Percentiles rank a stretch among this genome's conserved stretches.
phyloP scores from a whole-genome alignment of 2,888 invertebrate genomes.

The Argyresthia goedartella region DNA sequence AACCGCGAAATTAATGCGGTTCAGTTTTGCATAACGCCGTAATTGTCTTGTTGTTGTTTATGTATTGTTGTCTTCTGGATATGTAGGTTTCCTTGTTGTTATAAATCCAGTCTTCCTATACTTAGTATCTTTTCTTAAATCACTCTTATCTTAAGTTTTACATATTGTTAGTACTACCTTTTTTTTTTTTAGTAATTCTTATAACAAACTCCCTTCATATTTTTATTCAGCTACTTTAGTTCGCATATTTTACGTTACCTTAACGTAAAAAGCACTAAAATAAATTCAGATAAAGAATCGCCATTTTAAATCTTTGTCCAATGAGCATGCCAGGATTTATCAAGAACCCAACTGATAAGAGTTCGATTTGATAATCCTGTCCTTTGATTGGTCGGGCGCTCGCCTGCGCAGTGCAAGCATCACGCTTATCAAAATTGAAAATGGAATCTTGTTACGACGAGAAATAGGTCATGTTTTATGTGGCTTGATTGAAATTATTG shows the following conservation, averaged over 20 bases:
- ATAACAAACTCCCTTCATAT: too few relatives aligned
- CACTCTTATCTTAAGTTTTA: too few relatives aligned
- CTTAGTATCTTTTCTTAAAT: too few relatives aligned
- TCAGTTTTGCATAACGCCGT: background rate
- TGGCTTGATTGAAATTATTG: constrained; percentile 4
- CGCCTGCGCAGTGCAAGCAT: constrained; percentile 9
- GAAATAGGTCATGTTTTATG: constrained; percentile 40
- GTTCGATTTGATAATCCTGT: constrained; percentile 51
- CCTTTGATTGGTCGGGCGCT: constrained; percentile 44
- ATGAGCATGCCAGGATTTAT: constrained; percentile 44
- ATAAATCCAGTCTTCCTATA: too few relatives aligned
- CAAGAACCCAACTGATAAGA: constrained; percentile 50
- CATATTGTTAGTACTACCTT: too few relatives aligned
- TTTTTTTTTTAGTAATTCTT: too few relatives aligned
- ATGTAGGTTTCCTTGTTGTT: too few relatives aligned
- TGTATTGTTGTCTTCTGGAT: too few relatives aligned
- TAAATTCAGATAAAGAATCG: constrained; percentile 16
- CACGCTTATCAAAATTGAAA: constrained; percentile 40
- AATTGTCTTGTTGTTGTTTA: background rate
- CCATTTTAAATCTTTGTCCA: constrained; percentile 61
- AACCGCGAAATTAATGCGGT: background rate
- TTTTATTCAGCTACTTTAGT: too few relatives aligned
- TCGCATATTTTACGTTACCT: too few relatives aligned
- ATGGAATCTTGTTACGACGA: constrained; percentile 36
- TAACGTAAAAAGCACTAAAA: too few relatives aligned